Conservation (phyloP, 2,888 invertebrate genomes). For the Caenorhabditis japonica region DNA sequence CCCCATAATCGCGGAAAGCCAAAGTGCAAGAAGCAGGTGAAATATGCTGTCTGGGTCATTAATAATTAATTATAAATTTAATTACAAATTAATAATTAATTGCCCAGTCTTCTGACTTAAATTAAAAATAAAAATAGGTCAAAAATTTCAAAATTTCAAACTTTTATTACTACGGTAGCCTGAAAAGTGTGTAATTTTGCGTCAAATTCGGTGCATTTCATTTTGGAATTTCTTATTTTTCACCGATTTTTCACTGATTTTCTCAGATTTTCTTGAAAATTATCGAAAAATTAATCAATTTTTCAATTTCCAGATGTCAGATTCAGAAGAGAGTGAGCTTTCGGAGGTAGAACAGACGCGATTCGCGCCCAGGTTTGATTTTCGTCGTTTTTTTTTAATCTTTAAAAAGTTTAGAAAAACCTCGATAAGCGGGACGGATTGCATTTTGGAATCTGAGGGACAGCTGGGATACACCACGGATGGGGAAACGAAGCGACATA, state of each 20-base stretch:
- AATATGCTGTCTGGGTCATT: too few relatives aligned
- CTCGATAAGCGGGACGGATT: conserved; percentile 16
- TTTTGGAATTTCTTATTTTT: conserved; percentile 7
- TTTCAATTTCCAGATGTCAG: conserved; percentile 13
- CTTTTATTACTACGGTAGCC: conserved; percentile 11
- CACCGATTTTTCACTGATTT: not conserved
- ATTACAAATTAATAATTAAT: too few relatives aligned
- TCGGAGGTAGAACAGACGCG: conserved; percentile 15
- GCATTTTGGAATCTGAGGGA: conserved; percentile 9
- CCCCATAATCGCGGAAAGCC: too few relatives aligned
- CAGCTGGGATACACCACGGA: conserved; percentile 45
- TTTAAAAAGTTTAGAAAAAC: too few relatives aligned
- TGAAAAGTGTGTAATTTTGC: conserved; percentile 13
- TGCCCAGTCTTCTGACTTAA: too few relatives aligned
- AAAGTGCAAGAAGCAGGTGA: too few relatives aligned
- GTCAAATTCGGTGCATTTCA: conserved; percentile 9
- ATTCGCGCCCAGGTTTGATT: not conserved
- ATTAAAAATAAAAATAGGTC: too few relatives aligned
- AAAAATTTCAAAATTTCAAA: too few relatives aligned
- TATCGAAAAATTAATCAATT: too few relatives aligned
- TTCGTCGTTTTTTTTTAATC: too few relatives aligned
- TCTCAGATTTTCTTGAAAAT: not conserved
- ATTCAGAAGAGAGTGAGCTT: conserved; percentile 17
- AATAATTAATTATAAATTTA: too few relatives aligned
- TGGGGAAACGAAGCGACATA: conserved; percentile 46